Evolutionary conservation across 2,113 vertebrate genomes (phyloP).

Genomic region (Hipposideros armiger): DNA sequence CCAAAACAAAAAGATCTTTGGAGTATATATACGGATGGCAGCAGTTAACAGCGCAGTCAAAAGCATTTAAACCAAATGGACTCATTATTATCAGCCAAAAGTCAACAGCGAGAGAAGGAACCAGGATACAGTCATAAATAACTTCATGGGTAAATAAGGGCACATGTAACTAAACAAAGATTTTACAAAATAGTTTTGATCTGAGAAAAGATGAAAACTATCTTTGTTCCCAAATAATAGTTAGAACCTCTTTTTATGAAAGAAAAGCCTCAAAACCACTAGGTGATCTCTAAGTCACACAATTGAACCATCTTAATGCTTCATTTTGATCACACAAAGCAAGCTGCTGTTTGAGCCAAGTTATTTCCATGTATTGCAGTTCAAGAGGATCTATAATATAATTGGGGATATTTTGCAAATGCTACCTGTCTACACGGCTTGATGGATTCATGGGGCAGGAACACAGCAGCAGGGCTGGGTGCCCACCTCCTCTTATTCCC

Average conservation of each 20-base stretch:
- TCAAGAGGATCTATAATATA: neutral
- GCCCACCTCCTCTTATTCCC: neutral
- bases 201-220: constrained; percentile 77
- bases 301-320: constrained; percentile 52
- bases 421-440: neutral
- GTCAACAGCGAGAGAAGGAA: constrained; percentile 77
- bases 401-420: neutral
- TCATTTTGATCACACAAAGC: neutral
- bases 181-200: constrained; percentile 71
- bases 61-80: constrained; percentile 72
- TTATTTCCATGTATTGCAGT: neutral
- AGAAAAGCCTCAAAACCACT: constrained; percentile 40
- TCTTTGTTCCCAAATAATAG: constrained; percentile 70
- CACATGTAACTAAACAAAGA: constrained; percentile 60
- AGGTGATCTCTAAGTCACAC: constrained; percentile 46
- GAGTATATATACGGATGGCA: constrained; percentile 81
- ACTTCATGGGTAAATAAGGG: constrained; percentile 69
- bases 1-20: constrained; percentile 83
- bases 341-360: constrained; percentile 56
- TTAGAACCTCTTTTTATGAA: constrained; percentile 65
- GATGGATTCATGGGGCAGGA: neutral
- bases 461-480: neutral
- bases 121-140: constrained; percentile 72
- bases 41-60: constrained; percentile 75
- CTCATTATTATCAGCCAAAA: constrained; percentile 71